phyloP scores from a whole-genome alignment of 2,888 invertebrate genomes.

The Rapana venosa region DNA sequence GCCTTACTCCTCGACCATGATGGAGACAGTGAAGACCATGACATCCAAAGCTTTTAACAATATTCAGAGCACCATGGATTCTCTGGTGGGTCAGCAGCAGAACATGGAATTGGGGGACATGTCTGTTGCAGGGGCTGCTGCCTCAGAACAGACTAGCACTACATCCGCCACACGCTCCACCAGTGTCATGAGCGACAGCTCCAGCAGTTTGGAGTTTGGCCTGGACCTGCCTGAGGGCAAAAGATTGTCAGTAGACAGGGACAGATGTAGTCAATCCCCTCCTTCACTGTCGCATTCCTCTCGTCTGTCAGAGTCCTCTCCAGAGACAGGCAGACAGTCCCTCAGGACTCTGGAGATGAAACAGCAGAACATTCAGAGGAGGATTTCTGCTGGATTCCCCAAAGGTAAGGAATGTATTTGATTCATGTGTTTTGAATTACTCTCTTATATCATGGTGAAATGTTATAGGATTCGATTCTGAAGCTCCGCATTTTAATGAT shows the following conservation, averaged over 20 bases:
- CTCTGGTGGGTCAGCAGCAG: slow-evolving; percentile 44
- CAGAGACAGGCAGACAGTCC: slow-evolving; percentile 40
- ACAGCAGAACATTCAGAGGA: slow-evolving; percentile 43
- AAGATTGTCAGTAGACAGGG: background rate
- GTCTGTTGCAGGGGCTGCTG: slow-evolving; percentile 28
- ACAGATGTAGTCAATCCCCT: slow-evolving; percentile 32
- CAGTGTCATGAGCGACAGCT: slow-evolving; percentile 42
- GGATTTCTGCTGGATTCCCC: slow-evolving; percentile 19
- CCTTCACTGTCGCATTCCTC: slow-evolving; percentile 9
- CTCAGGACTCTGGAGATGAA: slow-evolving; percentile 49
- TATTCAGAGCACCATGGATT: slow-evolving; percentile 60
- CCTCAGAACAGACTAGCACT: background rate
- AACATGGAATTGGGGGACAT: slow-evolving; percentile 45
- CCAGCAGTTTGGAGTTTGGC: slow-evolving; percentile 44
- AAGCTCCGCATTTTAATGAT: no score
- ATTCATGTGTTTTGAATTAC: no score
- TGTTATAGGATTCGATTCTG: no score
- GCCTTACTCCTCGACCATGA: slow-evolving; percentile 51
- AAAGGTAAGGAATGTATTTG: slow-evolving; percentile 18
- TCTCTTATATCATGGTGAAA: no score
- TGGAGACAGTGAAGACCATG: slow-evolving; percentile 66
- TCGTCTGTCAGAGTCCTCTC: background rate
- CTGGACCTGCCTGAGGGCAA: slow-evolving; percentile 28
- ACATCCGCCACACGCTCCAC: background rate
- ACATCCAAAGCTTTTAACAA: slow-evolving; percentile 69